phyloP scores from a whole-genome alignment of 2,888 invertebrate species.

The Xestia ashworthii region DNA sequence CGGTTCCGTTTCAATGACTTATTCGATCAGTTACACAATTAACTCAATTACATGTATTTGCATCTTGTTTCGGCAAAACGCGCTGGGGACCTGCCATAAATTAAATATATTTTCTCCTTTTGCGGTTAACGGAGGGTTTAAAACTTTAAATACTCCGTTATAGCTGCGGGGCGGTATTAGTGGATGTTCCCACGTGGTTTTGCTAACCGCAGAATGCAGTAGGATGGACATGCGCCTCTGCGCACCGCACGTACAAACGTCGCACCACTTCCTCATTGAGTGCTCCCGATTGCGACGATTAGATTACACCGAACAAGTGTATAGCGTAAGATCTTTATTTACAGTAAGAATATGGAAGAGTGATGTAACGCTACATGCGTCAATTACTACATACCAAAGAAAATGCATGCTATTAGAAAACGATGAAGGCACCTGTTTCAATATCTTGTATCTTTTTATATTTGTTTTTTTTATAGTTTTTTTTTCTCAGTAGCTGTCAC shows the following conservation, averaged over 20 bases:
- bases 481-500: neutral
- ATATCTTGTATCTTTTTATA: neutral
- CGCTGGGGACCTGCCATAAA: slow-evolving; percentile 19
- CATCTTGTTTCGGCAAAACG: slow-evolving; percentile 48
- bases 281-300: slow-evolving; percentile 73
- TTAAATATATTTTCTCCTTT: slow-evolving; percentile 1
- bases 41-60: slow-evolving; percentile 66
- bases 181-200: slow-evolving; percentile 57
- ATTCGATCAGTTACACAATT: slow-evolving; percentile 66
- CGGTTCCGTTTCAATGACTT: slow-evolving; percentile 70
- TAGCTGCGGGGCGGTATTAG: slow-evolving; percentile 11
- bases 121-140: neutral
- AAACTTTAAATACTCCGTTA: slow-evolving; percentile 25
- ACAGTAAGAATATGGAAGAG: slow-evolving; percentile 52
- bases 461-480: neutral
- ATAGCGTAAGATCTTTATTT: slow-evolving; percentile 52
- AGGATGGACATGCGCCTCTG: slow-evolving; percentile 55
- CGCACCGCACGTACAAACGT: slow-evolving; percentile 66
- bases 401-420: slow-evolving; percentile 16
- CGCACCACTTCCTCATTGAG: slow-evolving; percentile 80
- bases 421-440: neutral
- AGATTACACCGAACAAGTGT: slow-evolving; percentile 59
- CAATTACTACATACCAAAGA: slow-evolving; percentile 40
- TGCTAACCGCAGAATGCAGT: slow-evolving; percentile 64
- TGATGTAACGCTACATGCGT: slow-evolving; percentile 45